Base-by-base conservation (phyloP, 1,140 invertebrate genomes). In the Drosophila mayri region DNA sequence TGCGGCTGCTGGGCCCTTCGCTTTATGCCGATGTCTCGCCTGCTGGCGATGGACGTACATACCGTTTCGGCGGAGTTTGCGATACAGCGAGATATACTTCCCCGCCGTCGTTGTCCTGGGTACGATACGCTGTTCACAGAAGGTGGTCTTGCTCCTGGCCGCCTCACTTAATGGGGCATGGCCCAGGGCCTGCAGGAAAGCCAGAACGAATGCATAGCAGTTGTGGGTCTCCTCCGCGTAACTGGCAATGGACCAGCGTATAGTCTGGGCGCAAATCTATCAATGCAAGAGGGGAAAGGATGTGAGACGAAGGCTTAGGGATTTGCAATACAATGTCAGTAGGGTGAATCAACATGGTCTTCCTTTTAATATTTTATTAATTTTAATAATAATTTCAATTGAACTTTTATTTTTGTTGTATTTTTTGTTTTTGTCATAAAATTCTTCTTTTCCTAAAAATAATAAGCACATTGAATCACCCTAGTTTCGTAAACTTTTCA, bases 31-130 rank as follows among this genome's bases (percentile, higher is more conserved):
- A 35, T 78, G 81, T 49, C 75, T 76, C 28, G 65, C 47, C 32
- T 90, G 79, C 70, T 91, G 88, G 9, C 74, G 80, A 92, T 94
- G 94, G 40, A 94, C 91, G 84, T 94, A 94, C 73, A 93, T 91
- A 4, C 92, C 93, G 55, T 81, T 79, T 47, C 93, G 88, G 38
- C 95, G 94, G 2, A 96, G 92, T 81, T 95, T 95, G 64, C 96
- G 94, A 90, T 96, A 97, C 5, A 97, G 92, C 10, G 95, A 95
- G 62, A 97, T 97, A 91, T 97, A 97, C 93, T 97, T 97, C 35
- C 95, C 96, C 9, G 96, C 96, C 44, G 95, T 94, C 35, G 95
- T 95, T 32, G 96, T 96, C 75, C 95, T 93, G 5, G 96, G 96
- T 63, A 96, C 94, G 59, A 97, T 96, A 93, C 96, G 96, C 78